These are phyloP conservation scores for Thamnaconus septentrionalis DNA, from an alignment of 2,113 vertebrate species.

Conservation along the genomic window DNA sequence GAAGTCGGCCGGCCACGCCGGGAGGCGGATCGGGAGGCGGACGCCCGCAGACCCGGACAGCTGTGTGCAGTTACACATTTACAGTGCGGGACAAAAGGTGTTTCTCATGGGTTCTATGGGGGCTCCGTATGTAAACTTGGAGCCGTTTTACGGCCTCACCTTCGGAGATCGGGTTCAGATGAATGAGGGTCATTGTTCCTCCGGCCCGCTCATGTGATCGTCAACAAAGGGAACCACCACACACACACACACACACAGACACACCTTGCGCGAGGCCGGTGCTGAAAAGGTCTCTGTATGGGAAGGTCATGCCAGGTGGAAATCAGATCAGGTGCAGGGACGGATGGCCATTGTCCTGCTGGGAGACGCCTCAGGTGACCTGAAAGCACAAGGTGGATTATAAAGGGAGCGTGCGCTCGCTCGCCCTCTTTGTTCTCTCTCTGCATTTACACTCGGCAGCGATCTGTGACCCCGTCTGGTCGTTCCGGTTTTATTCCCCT, in stretches of 20 bases:
- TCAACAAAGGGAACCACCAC: slow-evolving; percentile 46
- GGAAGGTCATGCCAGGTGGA: slow-evolving; percentile 28
- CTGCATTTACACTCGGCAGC: slow-evolving; percentile 40
- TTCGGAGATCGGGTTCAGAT: slow-evolving; percentile 18
- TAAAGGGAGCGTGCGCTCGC: slow-evolving; percentile 60
- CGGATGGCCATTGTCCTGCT: slow-evolving; percentile 25
- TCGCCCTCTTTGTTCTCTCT: slow-evolving; percentile 40
- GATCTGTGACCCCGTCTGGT: slow-evolving; percentile 32
- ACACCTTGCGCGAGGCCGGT: slow-evolving; percentile 16
- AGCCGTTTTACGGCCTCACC: slow-evolving; percentile 23
- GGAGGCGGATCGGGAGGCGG: too few relatives aligned
- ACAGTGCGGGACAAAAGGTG: not conserved
- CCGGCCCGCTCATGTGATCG: slow-evolving; percentile 16
- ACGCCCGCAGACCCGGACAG: too few relatives aligned
- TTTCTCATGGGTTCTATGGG: slow-evolving; percentile 22
- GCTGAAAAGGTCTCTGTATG: slow-evolving; percentile 21
- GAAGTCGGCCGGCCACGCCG: too few relatives aligned
- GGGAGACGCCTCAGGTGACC: slow-evolving; percentile 40
- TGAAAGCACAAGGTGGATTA: slow-evolving; percentile 38
- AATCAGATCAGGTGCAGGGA: slow-evolving; percentile 43
- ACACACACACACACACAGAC: too few relatives aligned
- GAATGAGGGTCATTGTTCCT: slow-evolving; percentile 59
- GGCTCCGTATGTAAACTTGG: slow-evolving; percentile 21
- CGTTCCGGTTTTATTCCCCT: slow-evolving; percentile 47
- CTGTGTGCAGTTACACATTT: slow-evolving; percentile 1